Base-by-base conservation (phyloP, 2,888 invertebrate species). In the Lycaena phlaeas region DNA sequence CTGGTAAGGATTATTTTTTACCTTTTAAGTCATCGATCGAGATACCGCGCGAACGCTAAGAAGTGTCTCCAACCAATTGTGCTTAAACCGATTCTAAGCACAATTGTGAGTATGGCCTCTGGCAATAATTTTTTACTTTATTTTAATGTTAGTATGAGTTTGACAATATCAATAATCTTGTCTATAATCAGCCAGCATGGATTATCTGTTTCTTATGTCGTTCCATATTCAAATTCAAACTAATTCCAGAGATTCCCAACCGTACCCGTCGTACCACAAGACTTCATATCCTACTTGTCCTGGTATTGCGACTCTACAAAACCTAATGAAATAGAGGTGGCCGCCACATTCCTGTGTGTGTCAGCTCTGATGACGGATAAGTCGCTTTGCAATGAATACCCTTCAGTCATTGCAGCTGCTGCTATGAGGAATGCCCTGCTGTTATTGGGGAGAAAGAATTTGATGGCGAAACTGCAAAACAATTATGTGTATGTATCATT, bases 381-480 rank as follows among this genome's bases (percentile, higher is more conserved):
- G 36, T 40, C 43, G 0, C 42, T 74, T 0, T 64, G 68, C 7
- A 43, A 52, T 0, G 64, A 71, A 38, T 66, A 53, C 34, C 76
- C 81, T 0, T 82, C 81, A 0, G 69, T 65, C 0, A 50, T 77
- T 0, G 81, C 68, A 0, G 68, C 58, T 1, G 76, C 75, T 0
- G 64, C 74, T 1, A 61, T 79, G 0, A 56, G 45, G 10, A 74
- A 64, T 28, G 69, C 79, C 0, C 26, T 77, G n/a, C 14, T 64
- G 2, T 43, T 76, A 2, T 40, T 77, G 3, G 51, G 49, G 36
- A 71, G 64, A 28, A 54, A 43, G 2, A 53, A 65, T 0, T 29
- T 64, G 4, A 40, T 69, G 28, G 38, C 34, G 0, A 56, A 49
- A 2, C 46, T 79, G 1, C 46, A 57, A 25, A 44, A 14, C 6